These are phyloP conservation scores for Drosophila funebris DNA, from an alignment of 1,140 invertebrate genomes.

Conservation along the genomic window DNA sequence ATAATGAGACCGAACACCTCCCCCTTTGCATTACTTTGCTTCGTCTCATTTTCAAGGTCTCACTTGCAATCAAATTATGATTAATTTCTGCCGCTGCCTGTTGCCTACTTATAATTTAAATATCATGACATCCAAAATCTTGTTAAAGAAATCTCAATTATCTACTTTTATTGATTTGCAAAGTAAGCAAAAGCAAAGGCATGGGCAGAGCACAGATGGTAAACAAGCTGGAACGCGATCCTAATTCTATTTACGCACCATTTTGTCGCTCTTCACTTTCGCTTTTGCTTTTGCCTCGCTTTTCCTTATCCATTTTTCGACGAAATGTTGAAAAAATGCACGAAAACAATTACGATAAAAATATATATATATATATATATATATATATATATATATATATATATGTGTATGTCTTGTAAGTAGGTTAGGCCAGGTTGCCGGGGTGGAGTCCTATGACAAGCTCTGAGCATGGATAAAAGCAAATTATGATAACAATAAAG, in stretches of 20 bases:
- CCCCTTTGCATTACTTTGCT: neutral
- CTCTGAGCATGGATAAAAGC: conserved; percentile 78
- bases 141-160: conserved; percentile 81
- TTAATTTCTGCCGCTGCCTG: conserved; percentile 64
- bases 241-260: conserved; percentile 74
- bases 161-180: conserved; percentile 80
- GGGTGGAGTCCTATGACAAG: conserved; percentile 63
- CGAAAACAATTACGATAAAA: conserved; percentile 82
- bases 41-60: conserved; percentile 63
- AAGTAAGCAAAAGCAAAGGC: conserved; percentile 25
- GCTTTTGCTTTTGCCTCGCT: conserved; percentile 18
- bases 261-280: conserved; percentile 69
- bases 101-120: conserved; percentile 64
- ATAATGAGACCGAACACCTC: conserved; percentile 34
- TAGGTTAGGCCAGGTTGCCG: conserved; percentile 43
- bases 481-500: conserved; percentile 82
- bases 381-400: neutral
- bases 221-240: conserved; percentile 56
- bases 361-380: conserved; percentile 27
- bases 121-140: conserved; percentile 77
- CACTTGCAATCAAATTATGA: conserved; percentile 71
- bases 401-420: conserved; percentile 26
- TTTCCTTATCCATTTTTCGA: conserved; percentile 11
- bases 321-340: conserved; percentile 56
- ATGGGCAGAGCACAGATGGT: conserved; percentile 64